Evolutionary conservation across 2,888 invertebrate species (phyloP), one percentile per base, ranked within the genome.

Genomic region (Drosophila nr. medialis): DNA sequence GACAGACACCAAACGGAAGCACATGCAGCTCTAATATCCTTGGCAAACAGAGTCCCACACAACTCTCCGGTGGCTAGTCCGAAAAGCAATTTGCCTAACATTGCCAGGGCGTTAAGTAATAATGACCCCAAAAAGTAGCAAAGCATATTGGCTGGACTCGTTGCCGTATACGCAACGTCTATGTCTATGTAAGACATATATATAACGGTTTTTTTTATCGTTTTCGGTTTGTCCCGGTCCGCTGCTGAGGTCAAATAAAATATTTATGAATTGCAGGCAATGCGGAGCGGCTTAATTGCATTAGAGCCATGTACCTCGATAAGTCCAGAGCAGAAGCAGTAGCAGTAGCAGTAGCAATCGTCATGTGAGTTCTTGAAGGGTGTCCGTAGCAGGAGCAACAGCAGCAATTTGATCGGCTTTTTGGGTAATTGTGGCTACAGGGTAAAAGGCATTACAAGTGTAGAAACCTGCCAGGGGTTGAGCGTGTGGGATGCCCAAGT

Each of bases 401-500:
- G 5, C 1, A 59, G 71, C 75, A 70, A 75, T 85, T 72, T 73
- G 72, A 72, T 81, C 74, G 80, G 81, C 89, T 83, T 83, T 86
- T 80, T 87, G 89, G 85, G 80, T 89, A 86, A 89, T 89, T 86
- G 89, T 84, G 88, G 89, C 86, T 86, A 73, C 76, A 71, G 84
- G 84, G 76, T 85, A 78, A 72, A 87, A 72, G 81, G 83, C 79
- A 81, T 87, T 87, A 86, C 86, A 75, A 88, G 74, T 77, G 72
- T 78, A 68, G 71, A 79, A 61, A 72, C 85, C 76, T 50, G 75
- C 58, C 30, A 18, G 51, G 30, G 29, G 50, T 61, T 56, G 50
- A 56, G 38, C 38, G 48, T 48, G 55, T 38, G 34, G 21, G 56
- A 21, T 56, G 56, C 29, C 40, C 15, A 40, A 42, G 40, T 40